Percentiles rank a stretch among this genome's conserved stretches.
These are phyloP conservation scores for Drosophila quinaria DNA, from an alignment of 2,888 invertebrate genomes.

Conservation along the genomic window DNA sequence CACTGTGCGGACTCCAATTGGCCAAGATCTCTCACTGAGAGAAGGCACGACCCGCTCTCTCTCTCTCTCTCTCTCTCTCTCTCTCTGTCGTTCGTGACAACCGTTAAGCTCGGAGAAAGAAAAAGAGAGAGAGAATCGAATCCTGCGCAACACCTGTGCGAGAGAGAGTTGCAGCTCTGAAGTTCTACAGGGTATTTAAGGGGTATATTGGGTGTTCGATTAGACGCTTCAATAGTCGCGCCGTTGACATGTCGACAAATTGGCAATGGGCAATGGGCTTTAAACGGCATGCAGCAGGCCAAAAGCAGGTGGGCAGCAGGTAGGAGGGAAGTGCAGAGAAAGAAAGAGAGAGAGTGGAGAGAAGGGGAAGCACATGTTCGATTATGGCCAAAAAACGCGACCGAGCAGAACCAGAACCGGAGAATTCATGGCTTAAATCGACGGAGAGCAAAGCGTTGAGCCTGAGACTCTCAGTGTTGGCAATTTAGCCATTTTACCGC, in stretches of 20 bases:
- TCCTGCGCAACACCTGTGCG: slow-evolving; percentile 65
- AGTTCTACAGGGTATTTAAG: slow-evolving; percentile 15
- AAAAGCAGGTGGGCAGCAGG: slow-evolving; percentile 9
- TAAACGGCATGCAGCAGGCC: slow-evolving; percentile 6
- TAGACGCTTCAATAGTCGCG: slow-evolving; percentile 68
- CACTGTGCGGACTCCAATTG: slow-evolving; percentile 13
- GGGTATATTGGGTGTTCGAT: slow-evolving; percentile 34
- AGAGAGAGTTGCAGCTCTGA: slow-evolving; percentile 24
- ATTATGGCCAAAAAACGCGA: slow-evolving; percentile 74
- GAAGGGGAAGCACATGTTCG: slow-evolving; percentile 59
- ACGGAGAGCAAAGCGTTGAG: slow-evolving; percentile 7
- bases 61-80: not conserved
- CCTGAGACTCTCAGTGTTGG: not conserved
- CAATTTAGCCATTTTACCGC: not conserved
- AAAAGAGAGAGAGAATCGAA: slow-evolving; percentile 12
- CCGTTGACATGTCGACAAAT: slow-evolving; percentile 39
- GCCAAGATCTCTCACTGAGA: slow-evolving; percentile 26
- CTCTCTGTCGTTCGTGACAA: slow-evolving; percentile 19
- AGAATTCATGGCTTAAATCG: slow-evolving; percentile 1
- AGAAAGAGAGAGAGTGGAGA: not conserved
- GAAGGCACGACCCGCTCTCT: not conserved
- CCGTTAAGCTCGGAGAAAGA: slow-evolving; percentile 17
- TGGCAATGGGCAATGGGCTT: slow-evolving; percentile 31
- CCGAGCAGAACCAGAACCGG: slow-evolving; percentile 80
- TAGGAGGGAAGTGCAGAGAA: not conserved